A percentile compares a stretch with the other conserved stretches of the same genome.
Conservation (phyloP, 2,888 invertebrate species). For the Ophraella communa region DNA sequence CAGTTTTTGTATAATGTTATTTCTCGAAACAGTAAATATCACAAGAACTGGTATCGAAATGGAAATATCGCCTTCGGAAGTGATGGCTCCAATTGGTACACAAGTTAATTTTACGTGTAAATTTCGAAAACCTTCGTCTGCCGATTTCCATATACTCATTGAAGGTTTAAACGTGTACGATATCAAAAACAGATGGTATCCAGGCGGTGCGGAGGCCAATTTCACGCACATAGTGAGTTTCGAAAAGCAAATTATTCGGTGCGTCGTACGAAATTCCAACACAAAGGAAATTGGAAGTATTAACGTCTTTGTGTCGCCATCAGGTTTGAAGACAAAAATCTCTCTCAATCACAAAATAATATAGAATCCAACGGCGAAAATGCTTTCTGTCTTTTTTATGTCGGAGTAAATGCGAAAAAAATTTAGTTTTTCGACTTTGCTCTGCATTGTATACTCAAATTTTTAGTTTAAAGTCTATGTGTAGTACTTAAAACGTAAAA, state of each 20-base stretch:
- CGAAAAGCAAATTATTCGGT: conserved; percentile 40
- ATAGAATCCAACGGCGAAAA: no score
- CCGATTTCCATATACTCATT: conserved; percentile 39
- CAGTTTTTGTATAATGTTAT: conserved; percentile 6
- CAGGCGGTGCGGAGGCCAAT: conserved; percentile 38
- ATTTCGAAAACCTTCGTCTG: conserved; percentile 55
- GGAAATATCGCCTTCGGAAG: conserved; percentile 61
- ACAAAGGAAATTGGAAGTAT: conserved; percentile 37
- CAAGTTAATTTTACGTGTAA: conserved; percentile 61
- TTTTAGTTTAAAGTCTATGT: no score
- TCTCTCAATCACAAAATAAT: no score
- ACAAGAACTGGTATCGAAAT: conserved; percentile 45
- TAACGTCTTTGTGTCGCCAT: conserved; percentile 37
- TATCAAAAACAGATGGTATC: conserved; percentile 28
- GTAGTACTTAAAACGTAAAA: no score
- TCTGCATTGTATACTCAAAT: neutral
- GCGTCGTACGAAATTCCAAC: conserved; percentile 38
- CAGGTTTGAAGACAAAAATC: conserved; percentile 44
- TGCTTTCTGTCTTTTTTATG: conserved; percentile 39
- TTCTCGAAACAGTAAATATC: conserved; percentile 25
- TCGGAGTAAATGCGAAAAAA: neutral
- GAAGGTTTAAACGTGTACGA: conserved; percentile 39
- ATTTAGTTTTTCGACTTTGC: neutral
- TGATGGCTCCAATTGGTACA: conserved; percentile 56
- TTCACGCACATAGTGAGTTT: conserved; percentile 55